Conservation (phyloP, 2,888 invertebrate genomes). For the Choristoneura rosaceana region DNA sequence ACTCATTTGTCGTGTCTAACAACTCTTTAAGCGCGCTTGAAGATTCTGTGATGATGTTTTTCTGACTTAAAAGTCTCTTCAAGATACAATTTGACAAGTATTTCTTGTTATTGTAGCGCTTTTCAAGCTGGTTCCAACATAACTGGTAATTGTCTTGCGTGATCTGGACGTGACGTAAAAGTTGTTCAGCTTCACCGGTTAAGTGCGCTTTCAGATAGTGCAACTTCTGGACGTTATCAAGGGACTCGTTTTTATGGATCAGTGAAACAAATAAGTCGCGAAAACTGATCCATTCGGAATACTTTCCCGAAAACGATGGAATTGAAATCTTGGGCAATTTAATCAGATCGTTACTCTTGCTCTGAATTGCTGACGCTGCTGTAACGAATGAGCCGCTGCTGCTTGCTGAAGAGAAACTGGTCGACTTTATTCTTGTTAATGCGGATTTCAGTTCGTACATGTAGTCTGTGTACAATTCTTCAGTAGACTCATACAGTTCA, state of each 20-base stretch:
- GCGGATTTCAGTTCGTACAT: not conserved
- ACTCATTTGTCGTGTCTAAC: constrained; percentile 12
- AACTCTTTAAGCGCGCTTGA: not conserved
- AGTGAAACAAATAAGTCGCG: not conserved
- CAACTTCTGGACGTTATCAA: not conserved
- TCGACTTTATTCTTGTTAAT: not conserved
- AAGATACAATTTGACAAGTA: constrained; percentile 2
- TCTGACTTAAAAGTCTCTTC: not conserved
- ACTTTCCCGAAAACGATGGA: not conserved
- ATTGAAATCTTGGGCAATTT: not conserved
- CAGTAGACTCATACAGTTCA: not conserved
- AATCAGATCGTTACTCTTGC: not conserved
- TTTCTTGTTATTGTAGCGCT: constrained; percentile 9
- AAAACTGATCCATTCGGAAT: not conserved
- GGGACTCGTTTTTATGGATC: not conserved
- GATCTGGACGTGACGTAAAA: not conserved
- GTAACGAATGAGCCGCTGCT: no score
- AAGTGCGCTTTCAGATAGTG: constrained; percentile 13
- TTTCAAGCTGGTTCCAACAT: constrained; percentile 13
- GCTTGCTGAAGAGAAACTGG: not conserved
- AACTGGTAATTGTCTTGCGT: not conserved
- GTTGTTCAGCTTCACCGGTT: constrained; percentile 11
- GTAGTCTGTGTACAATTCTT: not conserved
- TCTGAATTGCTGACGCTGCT: not conserved
- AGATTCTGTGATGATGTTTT: not conserved